Percentiles rank a stretch among this genome's conserved stretches.
Conservation (phyloP, 2,888 invertebrate genomes). For the Amblyjoppa proteus region DNA sequence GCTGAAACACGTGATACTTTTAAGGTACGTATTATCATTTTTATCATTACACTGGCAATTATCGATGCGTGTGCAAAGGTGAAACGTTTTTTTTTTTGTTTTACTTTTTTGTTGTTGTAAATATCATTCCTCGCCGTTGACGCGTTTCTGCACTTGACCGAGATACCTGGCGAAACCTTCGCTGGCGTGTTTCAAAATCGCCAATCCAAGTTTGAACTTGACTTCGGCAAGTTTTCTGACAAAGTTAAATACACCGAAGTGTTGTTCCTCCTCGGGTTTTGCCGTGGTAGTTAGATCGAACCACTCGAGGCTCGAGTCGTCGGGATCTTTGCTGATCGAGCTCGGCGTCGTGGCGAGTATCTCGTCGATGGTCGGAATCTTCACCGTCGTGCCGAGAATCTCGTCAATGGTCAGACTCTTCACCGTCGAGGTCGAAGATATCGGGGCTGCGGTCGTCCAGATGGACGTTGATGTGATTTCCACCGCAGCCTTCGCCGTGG, state of each 20-base stretch:
- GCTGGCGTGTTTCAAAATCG: constrained; percentile 89
- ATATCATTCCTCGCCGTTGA: constrained; percentile 81
- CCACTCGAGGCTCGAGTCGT: constrained; percentile 74
- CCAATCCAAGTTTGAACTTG: constrained; percentile 89
- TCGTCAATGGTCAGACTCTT: constrained; percentile 54
- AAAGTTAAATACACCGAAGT: constrained; percentile 86
- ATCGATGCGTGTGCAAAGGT: constrained; percentile 15
- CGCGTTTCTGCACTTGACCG: constrained; percentile 86
- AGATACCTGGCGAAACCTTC: constrained; percentile 89
- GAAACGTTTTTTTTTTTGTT: not conserved
- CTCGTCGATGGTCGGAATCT: constrained; percentile 53
- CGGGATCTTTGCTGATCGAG: constrained; percentile 63
- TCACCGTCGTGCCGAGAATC: constrained; percentile 48
- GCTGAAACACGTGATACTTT: constrained; percentile 8
- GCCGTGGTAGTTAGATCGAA: constrained; percentile 69
- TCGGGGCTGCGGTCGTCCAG: constrained; percentile 20
- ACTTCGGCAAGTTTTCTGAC: constrained; percentile 89
- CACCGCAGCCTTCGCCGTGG: not conserved
- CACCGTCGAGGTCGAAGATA: not conserved
- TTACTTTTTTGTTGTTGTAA: constrained; percentile 8
- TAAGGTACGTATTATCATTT: not conserved
- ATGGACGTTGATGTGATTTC: constrained; percentile 14
- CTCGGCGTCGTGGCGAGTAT: constrained; percentile 54
- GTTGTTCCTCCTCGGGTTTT: constrained; percentile 71
- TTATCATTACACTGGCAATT: constrained; percentile 50